Evolutionary conservation across 30 jellyfish, hydroid and myxozoan genomes (phyloP).

Genomic region (Chironex yamaguchii): DNA sequence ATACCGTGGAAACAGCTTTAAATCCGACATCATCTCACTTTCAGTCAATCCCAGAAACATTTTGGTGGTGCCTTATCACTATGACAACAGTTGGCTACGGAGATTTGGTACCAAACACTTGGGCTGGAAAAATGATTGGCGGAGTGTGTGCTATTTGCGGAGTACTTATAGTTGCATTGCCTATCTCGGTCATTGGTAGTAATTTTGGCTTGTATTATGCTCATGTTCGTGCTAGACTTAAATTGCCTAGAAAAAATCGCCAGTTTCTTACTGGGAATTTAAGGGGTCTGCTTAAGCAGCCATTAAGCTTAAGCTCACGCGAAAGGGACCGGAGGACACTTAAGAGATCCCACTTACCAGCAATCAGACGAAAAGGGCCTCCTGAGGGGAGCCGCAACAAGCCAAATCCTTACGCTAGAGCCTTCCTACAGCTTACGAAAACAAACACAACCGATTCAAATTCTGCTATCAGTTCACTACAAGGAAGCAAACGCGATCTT

Average conservation of each 20-base stretch:
- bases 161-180: slow-evolving; percentile 88
- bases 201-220: slow-evolving; percentile 91
- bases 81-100: slow-evolving; percentile 98
- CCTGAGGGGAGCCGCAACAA: slow-evolving; percentile 13
- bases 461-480: background rate
- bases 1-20: slow-evolving; percentile 73
- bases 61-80: slow-evolving; percentile 97
- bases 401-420: background rate
- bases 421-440: background rate
- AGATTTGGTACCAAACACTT: slow-evolving; percentile 90
- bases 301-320: slow-evolving; percentile 85
- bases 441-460: background rate
- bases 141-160: slow-evolving; percentile 90
- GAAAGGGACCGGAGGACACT: slow-evolving; percentile 85
- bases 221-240: slow-evolving; percentile 92
- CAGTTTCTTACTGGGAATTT: slow-evolving; percentile 83
- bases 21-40: slow-evolving; percentile 29
- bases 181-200: slow-evolving; percentile 95
- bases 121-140: slow-evolving; percentile 93
- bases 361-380: slow-evolving; percentile 64
- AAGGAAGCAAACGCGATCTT: background rate
- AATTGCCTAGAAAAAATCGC: slow-evolving; percentile 88
- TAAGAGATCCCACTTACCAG: slow-evolving; percentile 47
- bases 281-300: slow-evolving; percentile 94
- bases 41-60: slow-evolving; percentile 88